Base-by-base conservation (phyloP, 2,113 vertebrate genomes). In the Desmodus rotundus region DNA sequence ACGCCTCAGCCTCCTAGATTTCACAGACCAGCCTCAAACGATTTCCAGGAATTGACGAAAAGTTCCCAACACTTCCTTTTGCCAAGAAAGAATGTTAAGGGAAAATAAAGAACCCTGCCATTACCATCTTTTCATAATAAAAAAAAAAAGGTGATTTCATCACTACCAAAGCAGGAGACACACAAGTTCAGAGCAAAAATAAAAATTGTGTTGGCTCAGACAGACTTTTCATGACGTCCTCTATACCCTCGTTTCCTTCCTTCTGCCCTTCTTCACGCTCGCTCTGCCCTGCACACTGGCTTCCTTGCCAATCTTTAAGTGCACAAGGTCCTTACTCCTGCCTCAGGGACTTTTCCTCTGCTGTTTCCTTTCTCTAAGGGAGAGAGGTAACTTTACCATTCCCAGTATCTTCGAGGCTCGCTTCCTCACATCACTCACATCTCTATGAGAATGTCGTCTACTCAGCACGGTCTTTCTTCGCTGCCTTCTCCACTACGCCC, bases 41-140 rank as follows among this genome's bases (percentile, higher is more conserved):
- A 63, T 38, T 82, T 93, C 89, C 83, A 95, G 96, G 92, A 89
- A 89, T 58, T 17, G 5, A 89, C 68, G 58, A 74, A 92, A 22
- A 82, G 38, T 77, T 96, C 47, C 88, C 93, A 76, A 96, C 82
- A 54, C 73, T 94, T 92, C 24, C 52, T 61, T 91, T 96, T 96
- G 81, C 93, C 94, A 96, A 93, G 73, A 87, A 63, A 50, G n/a
- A 84, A 54, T 92, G 74, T 73, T 31, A 36, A 76, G n/a, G 43
- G 67, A 76, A 67, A 67, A 92, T n/a, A 82, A 73, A 93, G 20
- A 93, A 67, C 16, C 73, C 24, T 58, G 20, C 80, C 58, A 7
- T 88, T 45, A n/a, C 81, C 74, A 89, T 83, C 52, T 74, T 96
- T 83, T 80, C 52, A 41, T 50, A 58, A 20, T 70, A 70, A 43